phyloP scores from a whole-genome alignment of 2,113 vertebrate species.

The Cyanistes caeruleus region DNA sequence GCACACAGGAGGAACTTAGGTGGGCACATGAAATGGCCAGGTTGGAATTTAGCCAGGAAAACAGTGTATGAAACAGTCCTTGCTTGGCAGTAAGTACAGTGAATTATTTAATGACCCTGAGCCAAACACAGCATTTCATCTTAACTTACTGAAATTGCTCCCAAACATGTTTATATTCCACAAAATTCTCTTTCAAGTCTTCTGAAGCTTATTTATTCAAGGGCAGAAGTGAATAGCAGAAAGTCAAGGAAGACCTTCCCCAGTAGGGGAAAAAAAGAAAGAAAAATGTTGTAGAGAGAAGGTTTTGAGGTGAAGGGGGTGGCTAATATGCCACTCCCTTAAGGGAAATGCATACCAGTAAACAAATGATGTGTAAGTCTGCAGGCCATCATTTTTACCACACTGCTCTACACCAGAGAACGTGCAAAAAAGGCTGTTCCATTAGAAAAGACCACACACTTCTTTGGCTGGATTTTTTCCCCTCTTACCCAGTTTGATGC shows the following conservation, averaged over 20 bases:
- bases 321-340: neutral
- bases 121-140: conserved; percentile 42
- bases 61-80: neutral
- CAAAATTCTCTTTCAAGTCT: conserved; percentile 30
- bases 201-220: neutral
- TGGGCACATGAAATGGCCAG: neutral
- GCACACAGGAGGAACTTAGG: neutral
- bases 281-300: neutral
- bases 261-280: neutral
- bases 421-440: conserved; percentile 19
- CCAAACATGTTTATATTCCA: conserved; percentile 27
- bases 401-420: neutral
- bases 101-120: conserved; percentile 8
- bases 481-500: conserved; percentile 41
- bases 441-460: conserved; percentile 17
- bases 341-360: conserved; percentile 3
- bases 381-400: conserved; percentile 33
- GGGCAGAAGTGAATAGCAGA: neutral
- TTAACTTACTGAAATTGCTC: conserved; percentile 3
- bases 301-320: neutral
- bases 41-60: conserved; percentile 18
- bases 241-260: neutral
- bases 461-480: neutral
- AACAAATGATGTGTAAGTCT: conserved; percentile 29
- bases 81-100: neutral